These are phyloP conservation scores for Odontocolon sp. DNA, from an alignment of 2,888 invertebrate species.

Conservation along the genomic window DNA sequence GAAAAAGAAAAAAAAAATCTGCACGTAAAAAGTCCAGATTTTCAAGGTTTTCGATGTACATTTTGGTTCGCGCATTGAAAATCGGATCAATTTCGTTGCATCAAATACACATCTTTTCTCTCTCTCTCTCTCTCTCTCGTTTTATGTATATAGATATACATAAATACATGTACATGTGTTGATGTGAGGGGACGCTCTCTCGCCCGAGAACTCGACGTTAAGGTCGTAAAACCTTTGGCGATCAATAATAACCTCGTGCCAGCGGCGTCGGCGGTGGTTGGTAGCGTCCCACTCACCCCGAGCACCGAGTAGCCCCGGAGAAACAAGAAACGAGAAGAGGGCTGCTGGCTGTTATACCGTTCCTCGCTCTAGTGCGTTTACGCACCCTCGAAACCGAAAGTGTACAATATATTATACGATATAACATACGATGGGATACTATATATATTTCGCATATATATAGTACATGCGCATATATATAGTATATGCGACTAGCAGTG, in stretches of 20 bases:
- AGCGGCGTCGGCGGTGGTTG: constrained; percentile 42
- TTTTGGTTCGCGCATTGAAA: background rate
- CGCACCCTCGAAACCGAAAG: constrained; percentile 70
- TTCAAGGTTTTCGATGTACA: background rate
- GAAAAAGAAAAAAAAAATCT: background rate
- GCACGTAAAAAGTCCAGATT: too few relatives aligned
- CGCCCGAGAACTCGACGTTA: constrained; percentile 67
- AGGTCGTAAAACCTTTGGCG: constrained; percentile 69
- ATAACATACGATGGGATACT: too few relatives aligned
- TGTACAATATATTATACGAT: constrained; percentile 61
- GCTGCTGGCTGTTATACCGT: constrained; percentile 15
- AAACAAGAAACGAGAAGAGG: constrained; percentile 18
- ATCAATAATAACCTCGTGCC: constrained; percentile 76
- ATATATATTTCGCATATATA: constrained; percentile 16
- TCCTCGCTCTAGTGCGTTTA: constrained; percentile 57
- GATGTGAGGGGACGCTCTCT: constrained; percentile 25
- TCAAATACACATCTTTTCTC: constrained; percentile 32
- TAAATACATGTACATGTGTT: background rate
- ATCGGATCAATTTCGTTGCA: constrained; percentile 39
- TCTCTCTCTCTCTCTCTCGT: too few relatives aligned
- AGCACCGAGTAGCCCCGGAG: constrained; percentile 17
- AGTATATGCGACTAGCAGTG: constrained; percentile 6
- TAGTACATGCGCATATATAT: background rate
- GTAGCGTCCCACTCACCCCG: constrained; percentile 38
- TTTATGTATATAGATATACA: background rate